phyloP scores from a whole-genome alignment of 1,140 invertebrate species.

The Philotrypesis tridentata region DNA sequence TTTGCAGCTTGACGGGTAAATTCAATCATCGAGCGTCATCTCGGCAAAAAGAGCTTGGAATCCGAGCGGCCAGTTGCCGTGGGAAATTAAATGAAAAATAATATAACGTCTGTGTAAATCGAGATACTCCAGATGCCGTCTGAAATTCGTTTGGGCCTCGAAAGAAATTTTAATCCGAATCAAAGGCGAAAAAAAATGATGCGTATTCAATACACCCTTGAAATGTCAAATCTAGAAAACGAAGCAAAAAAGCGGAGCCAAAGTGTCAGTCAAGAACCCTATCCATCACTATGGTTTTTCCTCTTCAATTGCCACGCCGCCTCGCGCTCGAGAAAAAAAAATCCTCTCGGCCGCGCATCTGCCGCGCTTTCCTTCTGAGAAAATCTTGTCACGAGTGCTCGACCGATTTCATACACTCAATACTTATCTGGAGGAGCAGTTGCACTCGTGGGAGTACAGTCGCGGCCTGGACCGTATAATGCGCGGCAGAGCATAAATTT shows the following conservation, averaged over 20 bases:
- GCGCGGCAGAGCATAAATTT: conserved; percentile 37
- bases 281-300: too few species aligned
- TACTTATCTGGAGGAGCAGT: neutral
- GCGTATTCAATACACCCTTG: too few species aligned
- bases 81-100: too few species aligned
- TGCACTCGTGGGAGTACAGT: conserved; percentile 8
- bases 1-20: neutral
- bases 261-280: too few species aligned
- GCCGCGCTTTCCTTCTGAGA: conserved; percentile 33
- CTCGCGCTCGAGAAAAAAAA: neutral
- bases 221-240: too few species aligned
- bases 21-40: conserved; percentile 14
- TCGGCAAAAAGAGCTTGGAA: neutral
- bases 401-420: neutral
- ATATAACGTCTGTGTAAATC: too few species aligned
- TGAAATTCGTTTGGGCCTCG: too few species aligned
- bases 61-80: neutral
- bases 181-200: too few species aligned
- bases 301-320: too few species aligned
- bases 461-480: conserved; percentile 10
- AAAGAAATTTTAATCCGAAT: too few species aligned
- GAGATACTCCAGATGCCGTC: neutral
- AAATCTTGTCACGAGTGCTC: conserved; percentile 38
- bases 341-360: neutral
- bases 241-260: too few species aligned